Evolutionary conservation across 2,797 vertebrate genomes (phyloP).

Genomic region (Sebastes glaucus): DNA sequence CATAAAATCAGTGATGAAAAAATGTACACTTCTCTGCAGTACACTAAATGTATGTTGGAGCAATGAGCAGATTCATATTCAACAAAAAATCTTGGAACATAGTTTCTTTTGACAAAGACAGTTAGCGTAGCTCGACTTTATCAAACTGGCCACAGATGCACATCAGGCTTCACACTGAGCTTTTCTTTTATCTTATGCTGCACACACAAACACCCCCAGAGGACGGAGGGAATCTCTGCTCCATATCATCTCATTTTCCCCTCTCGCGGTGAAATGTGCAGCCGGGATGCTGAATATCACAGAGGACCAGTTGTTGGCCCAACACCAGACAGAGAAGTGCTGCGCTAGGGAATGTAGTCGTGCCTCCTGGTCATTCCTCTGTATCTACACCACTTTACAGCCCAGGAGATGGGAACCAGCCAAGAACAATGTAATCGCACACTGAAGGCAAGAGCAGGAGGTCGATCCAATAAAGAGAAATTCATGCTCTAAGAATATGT

Average conservation of each 20-base stretch:
- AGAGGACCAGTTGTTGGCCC: constrained; percentile 16
- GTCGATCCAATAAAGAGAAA: not conserved
- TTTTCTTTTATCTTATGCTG: not conserved
- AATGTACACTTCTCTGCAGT: not conserved
- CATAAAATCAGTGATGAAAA: not conserved
- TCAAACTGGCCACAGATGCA: not conserved
- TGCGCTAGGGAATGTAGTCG: not conserved
- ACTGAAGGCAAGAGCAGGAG: not conserved
- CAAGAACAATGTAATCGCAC: constrained; percentile 13
- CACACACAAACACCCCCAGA: not conserved
- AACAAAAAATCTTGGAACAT: not conserved
- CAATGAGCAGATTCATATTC: not conserved
- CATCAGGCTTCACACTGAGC: not conserved
- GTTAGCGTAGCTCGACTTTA: not conserved
- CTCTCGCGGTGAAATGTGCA: constrained; percentile 17
- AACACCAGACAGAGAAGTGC: constrained; percentile 13
- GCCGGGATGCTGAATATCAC: constrained; percentile 11
- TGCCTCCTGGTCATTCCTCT: constrained; percentile 35
- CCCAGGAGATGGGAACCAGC: constrained; percentile 12
- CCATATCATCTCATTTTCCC: not conserved
- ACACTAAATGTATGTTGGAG: not conserved
- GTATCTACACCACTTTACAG: constrained; percentile 6
- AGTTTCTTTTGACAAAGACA: not conserved
- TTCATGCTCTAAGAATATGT: not conserved
- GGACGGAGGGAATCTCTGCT: not conserved